These are phyloP conservation scores for Montifringilla adamsi DNA, from an alignment of 2,113 vertebrate genomes.

Conservation along the genomic window DNA sequence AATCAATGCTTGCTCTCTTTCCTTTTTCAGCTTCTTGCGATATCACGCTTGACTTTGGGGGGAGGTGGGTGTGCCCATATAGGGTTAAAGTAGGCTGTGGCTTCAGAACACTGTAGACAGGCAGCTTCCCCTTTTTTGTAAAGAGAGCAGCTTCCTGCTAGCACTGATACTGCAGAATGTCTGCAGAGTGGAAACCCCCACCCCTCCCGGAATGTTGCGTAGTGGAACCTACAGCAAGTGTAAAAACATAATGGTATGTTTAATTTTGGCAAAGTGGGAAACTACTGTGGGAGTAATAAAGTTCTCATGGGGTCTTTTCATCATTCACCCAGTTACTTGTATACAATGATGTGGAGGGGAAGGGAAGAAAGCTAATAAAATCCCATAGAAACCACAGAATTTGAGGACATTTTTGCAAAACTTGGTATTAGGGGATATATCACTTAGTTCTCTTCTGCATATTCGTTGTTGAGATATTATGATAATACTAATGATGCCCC, in stretches of 20 bases:
- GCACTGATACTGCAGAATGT: not conserved
- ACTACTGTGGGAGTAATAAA: not conserved
- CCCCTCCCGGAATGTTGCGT: not conserved
- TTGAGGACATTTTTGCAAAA: not conserved
- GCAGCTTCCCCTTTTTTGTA: slow-evolving; percentile 25
- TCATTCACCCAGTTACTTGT: not conserved
- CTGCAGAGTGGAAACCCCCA: not conserved
- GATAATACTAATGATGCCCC: not conserved
- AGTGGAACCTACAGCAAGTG: not conserved
- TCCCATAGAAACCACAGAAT: not conserved
- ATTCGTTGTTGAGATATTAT: not conserved
- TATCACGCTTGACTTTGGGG: accelerated
- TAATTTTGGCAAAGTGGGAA: slow-evolving; percentile 43
- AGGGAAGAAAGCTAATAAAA: not conserved
- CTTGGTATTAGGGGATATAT: not conserved
- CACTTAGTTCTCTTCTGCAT: not conserved
- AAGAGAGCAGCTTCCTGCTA: slow-evolving; percentile 11
- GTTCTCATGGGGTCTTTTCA: not conserved
- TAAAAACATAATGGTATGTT: not conserved
- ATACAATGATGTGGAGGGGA: not conserved
- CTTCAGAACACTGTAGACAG: not conserved
- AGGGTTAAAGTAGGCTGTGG: not conserved
- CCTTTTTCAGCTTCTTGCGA: not conserved
- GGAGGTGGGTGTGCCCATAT: not conserved
- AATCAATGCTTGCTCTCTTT: not conserved